Base-by-base conservation (phyloP, 2,113 vertebrate species). In the Carassius auratus region DNA sequence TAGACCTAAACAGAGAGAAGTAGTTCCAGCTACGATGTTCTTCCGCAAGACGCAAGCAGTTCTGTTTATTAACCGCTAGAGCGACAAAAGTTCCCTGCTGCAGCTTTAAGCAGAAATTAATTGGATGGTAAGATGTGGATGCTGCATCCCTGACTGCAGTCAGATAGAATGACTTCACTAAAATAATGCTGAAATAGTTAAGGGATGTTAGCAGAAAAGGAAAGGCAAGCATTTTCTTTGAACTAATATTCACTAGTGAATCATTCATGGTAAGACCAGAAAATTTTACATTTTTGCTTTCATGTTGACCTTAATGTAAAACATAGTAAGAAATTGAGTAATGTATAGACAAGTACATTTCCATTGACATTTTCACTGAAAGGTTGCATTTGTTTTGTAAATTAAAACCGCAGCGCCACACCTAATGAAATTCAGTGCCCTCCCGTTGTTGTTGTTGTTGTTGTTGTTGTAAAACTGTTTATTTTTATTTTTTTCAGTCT, bases 391-490 rank as follows among this genome's bases (percentile, higher is more conserved):
- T 76, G 7, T 30, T 17, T 57, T 55, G 19, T 73, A 6, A 13
- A 26, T 19, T 5, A 2, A 76, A 55, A 57, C 9, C 59, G 0
- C 15, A 59, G 9, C 52, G n/a, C 12, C 5, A 5, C 57, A n/a
- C 33, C 33, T 23, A 45, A 15, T 62, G 19, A 23, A 23, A 61
- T 79, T 45, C 36, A 62, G 21, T 64, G 17, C 19, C 55, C 21
- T 62, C 15, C 42, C 57, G 62, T 68, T 57, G 42, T 71, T 26
- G 23, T 48, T 81, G 68, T 42, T 36, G 62, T 68, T 57, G 42
- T 71, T 26, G 23, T 48, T 81, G 68, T 42, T 36, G 4, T 36
- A n/a, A 62, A 48, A 55, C 42, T 45, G 75, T 87, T 59, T 48
- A 12, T 78, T 21, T 55, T 23, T 30, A 30, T 64, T 38, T 80